Base-by-base conservation (phyloP, 2,797 vertebrate genomes). In the Sebastes minor region DNA sequence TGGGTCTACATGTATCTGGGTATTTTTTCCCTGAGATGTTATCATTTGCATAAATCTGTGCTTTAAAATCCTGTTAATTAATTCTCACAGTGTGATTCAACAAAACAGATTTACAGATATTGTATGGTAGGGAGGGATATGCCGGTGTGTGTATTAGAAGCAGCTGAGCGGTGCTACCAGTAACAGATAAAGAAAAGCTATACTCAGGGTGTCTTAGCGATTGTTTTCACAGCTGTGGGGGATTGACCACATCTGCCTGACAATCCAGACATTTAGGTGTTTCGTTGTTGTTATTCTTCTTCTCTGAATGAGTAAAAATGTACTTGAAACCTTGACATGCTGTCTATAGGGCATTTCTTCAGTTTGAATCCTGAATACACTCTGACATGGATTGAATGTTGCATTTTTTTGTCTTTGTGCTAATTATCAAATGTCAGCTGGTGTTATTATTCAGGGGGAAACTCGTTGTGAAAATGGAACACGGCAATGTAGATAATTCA, bases 211-310 rank as follows among this genome's bases (percentile, higher is more conserved):
- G 11, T 38, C 42, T 66, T 18, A 7, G 81, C 2, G 30, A 65
- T 53, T 88, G 84, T 87, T 90, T 90, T 78, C 59, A 82, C 76
- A 86, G 86, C 79, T 84, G 82, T 53, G 59, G 64, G 79, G 71
- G 57, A 74, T 70, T 22, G 64, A 78, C 33, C 72, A 52, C 77
- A 60, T 66, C 53, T 16, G 46, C 18, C 68, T 71, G 53, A 52
- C n/a, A 3, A 46, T 42, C 7, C 42, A 75, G 3, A 73, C 68
- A 60, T 13, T 66, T 32, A 52, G 70, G 61, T 83, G 68, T 66
- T 78, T 71, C 8, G 14, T 52, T 69, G 23, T 53, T 64, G 42
- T 38, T 56, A 28, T 14, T 56, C 11, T 59, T 83, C n/a, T 80
- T 67, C 46, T 77, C 38, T 74, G 25, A 64, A 27, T 57, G 55